phyloP scores from a whole-genome alignment of 2,888 invertebrate genomes.

The Tetragnatha montana region DNA sequence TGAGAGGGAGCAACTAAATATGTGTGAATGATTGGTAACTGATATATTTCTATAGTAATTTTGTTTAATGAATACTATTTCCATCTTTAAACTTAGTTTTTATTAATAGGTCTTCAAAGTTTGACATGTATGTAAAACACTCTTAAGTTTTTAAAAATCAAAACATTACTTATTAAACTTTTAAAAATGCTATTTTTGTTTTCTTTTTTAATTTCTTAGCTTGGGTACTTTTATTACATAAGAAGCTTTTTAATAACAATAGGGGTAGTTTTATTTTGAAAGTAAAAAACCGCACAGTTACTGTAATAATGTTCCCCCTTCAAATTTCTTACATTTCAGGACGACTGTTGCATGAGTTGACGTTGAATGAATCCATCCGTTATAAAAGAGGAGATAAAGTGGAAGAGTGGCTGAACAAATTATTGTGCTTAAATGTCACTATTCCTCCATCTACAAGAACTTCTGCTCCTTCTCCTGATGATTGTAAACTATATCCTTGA shows the following conservation, averaged over 20 bases:
- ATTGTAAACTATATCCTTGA: conserved; percentile 86
- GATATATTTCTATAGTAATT: too few relatives aligned
- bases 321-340: conserved; percentile 73
- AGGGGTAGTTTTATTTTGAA: too few relatives aligned
- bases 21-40: too few relatives aligned
- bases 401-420: conserved; percentile 91
- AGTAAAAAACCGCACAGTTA: too few relatives aligned
- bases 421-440: conserved; percentile 93
- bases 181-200: too few relatives aligned
- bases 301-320: too few relatives aligned
- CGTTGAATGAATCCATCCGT: conserved; percentile 94
- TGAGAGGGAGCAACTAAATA: too few relatives aligned
- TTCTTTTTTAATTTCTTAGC: too few relatives aligned
- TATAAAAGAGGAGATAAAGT: conserved; percentile 89
- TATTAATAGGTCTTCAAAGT: not conserved
- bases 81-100: not conserved
- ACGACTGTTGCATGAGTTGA: conserved; percentile 78
- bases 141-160: too few relatives aligned
- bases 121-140: not conserved
- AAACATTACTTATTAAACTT: too few relatives aligned
- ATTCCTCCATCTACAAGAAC: conserved; percentile 82
- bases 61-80: not conserved
- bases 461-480: conserved; percentile 91
- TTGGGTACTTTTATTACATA: too few relatives aligned
- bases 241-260: too few relatives aligned